Percentiles rank a stretch among this genome's conserved stretches.
Evolutionary conservation across 2,888 invertebrate genomes (phyloP).

Genomic region (Trachelus iudaicus): DNA sequence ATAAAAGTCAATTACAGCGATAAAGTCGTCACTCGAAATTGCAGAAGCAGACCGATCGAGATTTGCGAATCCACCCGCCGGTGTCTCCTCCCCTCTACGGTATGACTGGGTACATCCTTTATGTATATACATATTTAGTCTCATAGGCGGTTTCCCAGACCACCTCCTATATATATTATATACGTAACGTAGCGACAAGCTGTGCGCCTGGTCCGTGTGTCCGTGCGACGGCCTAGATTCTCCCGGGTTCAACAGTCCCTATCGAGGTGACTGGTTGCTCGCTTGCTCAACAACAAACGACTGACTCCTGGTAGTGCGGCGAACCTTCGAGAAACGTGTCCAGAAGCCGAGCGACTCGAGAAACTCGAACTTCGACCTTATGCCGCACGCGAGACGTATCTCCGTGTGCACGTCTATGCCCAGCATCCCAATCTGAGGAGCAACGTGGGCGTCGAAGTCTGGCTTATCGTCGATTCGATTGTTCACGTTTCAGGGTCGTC

Average conservation of each 20-base stretch:
- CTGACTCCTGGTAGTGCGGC: constrained; percentile 57
- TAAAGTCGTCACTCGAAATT: not conserved
- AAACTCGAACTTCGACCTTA: not conserved
- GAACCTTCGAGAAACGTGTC: constrained; percentile 59
- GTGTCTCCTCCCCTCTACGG: accelerated
- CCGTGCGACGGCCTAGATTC: constrained; percentile 69
- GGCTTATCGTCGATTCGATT: no score
- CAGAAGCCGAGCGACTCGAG: not conserved
- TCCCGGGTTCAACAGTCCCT: constrained; percentile 64
- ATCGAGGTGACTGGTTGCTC: constrained; percentile 63
- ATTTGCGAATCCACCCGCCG: constrained; percentile 11
- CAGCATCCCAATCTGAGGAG: no score
- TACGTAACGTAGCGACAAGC: constrained; percentile 17
- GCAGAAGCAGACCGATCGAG: constrained; percentile 30
- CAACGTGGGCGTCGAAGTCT: no score
- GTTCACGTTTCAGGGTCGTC: no score
- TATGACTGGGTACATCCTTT: no score
- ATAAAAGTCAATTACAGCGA: constrained; percentile 13
- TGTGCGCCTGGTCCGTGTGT: constrained; percentile 64
- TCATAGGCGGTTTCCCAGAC: no score
- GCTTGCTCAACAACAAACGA: constrained; percentile 55
- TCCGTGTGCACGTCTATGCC: no score
- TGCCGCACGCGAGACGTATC: not conserved
- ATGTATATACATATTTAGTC: no score
- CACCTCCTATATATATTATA: no score